Conservation (phyloP, 2,797 vertebrate species). For the Aplochiton taeniatus region DNA sequence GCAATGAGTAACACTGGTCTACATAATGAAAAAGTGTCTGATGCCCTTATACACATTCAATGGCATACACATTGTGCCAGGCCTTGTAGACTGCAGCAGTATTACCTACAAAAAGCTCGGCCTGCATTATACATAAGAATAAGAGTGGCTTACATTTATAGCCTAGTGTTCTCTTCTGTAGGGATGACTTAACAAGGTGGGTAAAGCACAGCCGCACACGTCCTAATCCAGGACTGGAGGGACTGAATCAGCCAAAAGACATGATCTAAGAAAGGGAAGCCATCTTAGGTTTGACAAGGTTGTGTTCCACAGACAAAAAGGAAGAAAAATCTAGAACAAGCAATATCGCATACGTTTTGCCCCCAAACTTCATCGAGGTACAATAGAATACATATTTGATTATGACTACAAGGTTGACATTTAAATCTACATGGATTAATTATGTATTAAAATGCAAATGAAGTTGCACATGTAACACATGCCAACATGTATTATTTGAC, state of each 20-base stretch:
- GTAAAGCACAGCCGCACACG: conserved; percentile 13
- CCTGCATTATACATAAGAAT: conserved; percentile 62
- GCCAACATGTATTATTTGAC: too few relatives aligned
- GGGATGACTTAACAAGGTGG: conserved; percentile 47
- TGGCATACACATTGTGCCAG: conserved; percentile 15
- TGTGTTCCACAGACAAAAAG: conserved; percentile 12
- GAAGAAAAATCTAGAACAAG: neutral
- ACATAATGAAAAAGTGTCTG: too few relatives aligned
- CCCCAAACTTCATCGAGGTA: too few relatives aligned
- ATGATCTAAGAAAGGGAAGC: neutral
- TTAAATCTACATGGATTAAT: too few relatives aligned
- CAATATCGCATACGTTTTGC: too few relatives aligned
- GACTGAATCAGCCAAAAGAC: conserved; percentile 13
- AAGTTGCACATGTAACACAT: too few relatives aligned
- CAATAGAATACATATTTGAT: too few relatives aligned
- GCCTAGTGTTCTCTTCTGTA: conserved; percentile 38
- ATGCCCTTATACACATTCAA: neutral
- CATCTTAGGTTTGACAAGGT: neutral
- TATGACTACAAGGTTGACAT: too few relatives aligned
- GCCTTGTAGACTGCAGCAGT: conserved; percentile 31
- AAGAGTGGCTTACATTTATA: conserved; percentile 56
- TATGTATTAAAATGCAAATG: too few relatives aligned
- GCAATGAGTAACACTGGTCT: too few relatives aligned
- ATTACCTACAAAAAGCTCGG: conserved; percentile 23
- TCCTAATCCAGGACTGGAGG: neutral